Evolutionary conservation across 2,888 invertebrate genomes (phyloP).

Genomic region (Odontocolon sp.): DNA sequence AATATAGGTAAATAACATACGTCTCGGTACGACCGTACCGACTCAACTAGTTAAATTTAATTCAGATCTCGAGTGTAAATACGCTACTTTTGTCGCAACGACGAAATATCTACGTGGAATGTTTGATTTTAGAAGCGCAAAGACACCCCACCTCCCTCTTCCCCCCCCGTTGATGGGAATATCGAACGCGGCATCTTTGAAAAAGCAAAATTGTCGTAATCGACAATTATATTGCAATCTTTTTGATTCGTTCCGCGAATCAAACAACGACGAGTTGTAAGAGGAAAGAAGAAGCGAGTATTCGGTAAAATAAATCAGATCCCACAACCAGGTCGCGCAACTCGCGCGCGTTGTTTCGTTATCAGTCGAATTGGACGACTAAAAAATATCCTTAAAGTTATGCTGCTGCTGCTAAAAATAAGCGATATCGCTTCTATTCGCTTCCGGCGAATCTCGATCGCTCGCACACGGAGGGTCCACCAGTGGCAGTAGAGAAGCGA

Average conservation of each 20-base stretch:
- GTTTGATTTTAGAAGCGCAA: constrained; percentile 11
- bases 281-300: constrained; percentile 8
- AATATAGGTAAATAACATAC: constrained; percentile 51
- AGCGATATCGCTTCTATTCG: no score
- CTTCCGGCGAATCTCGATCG: no score
- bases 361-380: constrained; percentile 37
- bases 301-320: constrained; percentile 65
- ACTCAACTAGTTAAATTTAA: no score
- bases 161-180: no score
- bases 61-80: constrained; percentile 41
- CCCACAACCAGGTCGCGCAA: constrained; percentile 70
- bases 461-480: no score
- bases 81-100: background rate
- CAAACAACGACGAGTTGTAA: no score
- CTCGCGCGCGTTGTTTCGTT: constrained; percentile 52
- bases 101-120: constrained; percentile 33
- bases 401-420: no score
- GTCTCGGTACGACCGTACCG: no score
- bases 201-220: constrained; percentile 14
- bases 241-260: constrained; percentile 44
- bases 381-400: constrained; percentile 43
- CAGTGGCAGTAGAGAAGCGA: no score
- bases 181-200: constrained; percentile 23
- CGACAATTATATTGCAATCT: no score
- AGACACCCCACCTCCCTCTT: no score